Evolutionary conservation across 2,113 vertebrate genomes (phyloP).

Genomic region (Chaenogobius annularis): DNA sequence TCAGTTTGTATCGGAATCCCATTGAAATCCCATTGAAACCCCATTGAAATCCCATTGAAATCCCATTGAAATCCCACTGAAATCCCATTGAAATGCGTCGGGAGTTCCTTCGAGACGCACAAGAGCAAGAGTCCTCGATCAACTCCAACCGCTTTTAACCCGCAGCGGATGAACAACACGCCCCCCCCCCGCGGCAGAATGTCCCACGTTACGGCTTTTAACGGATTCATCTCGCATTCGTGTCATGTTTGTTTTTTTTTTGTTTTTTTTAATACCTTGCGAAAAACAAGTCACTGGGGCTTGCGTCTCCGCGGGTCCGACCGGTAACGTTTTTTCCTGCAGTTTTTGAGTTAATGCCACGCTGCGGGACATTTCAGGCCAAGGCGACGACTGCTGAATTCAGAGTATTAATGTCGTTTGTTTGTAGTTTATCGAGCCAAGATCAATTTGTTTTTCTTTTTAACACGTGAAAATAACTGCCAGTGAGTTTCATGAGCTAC

Average conservation of each 20-base stretch:
- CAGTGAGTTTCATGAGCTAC: background rate
- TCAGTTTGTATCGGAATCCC: background rate
- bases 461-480: background rate
- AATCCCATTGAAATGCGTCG: background rate
- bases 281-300: too few relatives aligned
- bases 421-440: background rate
- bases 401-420: background rate
- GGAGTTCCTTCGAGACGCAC: slow-evolving; percentile 15
- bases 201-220: background rate
- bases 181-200: too few relatives aligned
- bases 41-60: background rate
- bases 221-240: too few relatives aligned
- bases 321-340: too few relatives aligned
- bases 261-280: too few relatives aligned
- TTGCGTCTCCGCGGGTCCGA: too few relatives aligned
- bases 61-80: background rate
- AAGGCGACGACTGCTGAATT: background rate
- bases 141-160: slow-evolving; percentile 32
- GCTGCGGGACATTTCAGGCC: too few relatives aligned
- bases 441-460: background rate
- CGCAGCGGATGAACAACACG: slow-evolving; percentile 56
- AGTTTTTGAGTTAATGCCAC: too few relatives aligned
- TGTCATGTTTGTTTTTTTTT: too few relatives aligned
- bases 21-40: background rate
- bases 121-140: slow-evolving; percentile 33